A percentile compares a stretch with the other conserved stretches of the same genome.
These are phyloP conservation scores for Ctenochaetus hawaiiensis DNA, from an alignment of 2,797 vertebrate genomes.

Conservation along the genomic window DNA sequence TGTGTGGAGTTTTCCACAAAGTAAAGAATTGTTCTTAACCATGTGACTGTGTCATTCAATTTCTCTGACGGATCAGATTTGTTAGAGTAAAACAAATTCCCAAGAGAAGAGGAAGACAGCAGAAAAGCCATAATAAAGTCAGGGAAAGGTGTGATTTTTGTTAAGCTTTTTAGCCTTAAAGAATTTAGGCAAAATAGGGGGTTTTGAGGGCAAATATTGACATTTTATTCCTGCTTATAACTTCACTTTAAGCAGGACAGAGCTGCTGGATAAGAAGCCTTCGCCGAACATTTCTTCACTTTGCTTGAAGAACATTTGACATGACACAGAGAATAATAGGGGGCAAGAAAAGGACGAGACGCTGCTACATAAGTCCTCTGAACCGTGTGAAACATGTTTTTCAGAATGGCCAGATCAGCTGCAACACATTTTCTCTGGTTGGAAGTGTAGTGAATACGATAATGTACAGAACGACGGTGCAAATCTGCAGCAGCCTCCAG, in stretches of 20 bases:
- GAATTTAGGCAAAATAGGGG: no score
- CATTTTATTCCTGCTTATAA: no score
- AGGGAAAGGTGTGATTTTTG: background rate
- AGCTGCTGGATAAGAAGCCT: conserved; percentile 27
- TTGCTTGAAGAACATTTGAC: conserved; percentile 49
- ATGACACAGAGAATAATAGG: conserved; percentile 50
- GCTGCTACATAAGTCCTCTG: conserved; percentile 20
- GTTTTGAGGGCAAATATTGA: no score
- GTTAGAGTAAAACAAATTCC: background rate
- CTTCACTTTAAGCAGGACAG: background rate
- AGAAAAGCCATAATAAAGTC: background rate
- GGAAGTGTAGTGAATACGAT: conserved; percentile 25
- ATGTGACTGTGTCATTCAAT: conserved; percentile 30
- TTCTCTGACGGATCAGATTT: background rate
- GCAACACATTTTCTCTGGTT: conserved; percentile 45
- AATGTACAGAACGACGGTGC: background rate
- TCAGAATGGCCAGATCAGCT: conserved; percentile 26
- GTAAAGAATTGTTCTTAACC: conserved; percentile 76
- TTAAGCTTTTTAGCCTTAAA: no score
- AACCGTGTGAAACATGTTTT: conserved; percentile 44
- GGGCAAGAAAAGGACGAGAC: conserved; percentile 1
- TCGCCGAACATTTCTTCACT: conserved; percentile 48
- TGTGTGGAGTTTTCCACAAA: conserved; percentile 60
- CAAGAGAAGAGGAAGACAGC: background rate
- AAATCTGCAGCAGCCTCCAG: background rate